phyloP scores from a whole-genome alignment of 2,888 invertebrate species.

The Trachelus troglodyta region DNA sequence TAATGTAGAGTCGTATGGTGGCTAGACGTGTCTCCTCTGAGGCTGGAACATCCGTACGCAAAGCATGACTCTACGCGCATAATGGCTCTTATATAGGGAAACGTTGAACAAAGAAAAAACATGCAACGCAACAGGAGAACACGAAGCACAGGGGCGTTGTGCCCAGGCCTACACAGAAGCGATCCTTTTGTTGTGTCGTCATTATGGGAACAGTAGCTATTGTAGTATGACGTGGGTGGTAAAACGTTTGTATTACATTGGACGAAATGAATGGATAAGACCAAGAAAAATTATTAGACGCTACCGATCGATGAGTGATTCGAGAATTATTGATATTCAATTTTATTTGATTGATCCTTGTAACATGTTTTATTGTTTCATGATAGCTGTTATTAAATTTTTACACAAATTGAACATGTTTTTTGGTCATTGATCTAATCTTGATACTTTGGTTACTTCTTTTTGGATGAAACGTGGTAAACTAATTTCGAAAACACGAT shows the following conservation, averaged over 20 bases:
- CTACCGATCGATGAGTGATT: not conserved
- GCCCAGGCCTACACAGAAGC: slow-evolving; percentile 5
- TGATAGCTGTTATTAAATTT: not conserved
- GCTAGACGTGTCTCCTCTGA: slow-evolving; percentile 3
- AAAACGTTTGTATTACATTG: not conserved
- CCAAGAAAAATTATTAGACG: not conserved
- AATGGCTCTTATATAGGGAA: slow-evolving; percentile 44
- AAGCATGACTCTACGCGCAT: slow-evolving; percentile 8
- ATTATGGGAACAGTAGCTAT: not conserved
- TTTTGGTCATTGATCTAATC: not conserved
- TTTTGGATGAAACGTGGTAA: not conserved
- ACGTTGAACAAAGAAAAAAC: slow-evolving; percentile 63
- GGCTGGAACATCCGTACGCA: not conserved
- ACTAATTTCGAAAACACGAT: not conserved
- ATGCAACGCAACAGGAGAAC: slow-evolving; percentile 59
- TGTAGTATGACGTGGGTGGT: not conserved
- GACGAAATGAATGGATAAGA: not conserved
- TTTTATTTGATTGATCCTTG: not conserved
- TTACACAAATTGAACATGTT: not conserved
- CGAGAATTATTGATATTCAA: not conserved
- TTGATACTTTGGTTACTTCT: not conserved
- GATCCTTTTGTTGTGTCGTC: not conserved
- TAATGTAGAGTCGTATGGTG: not conserved
- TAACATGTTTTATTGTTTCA: not conserved
- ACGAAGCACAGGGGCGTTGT: slow-evolving; percentile 43